phyloP scores from a whole-genome alignment of 2,113 vertebrate species.

The Mixornis gularis region DNA sequence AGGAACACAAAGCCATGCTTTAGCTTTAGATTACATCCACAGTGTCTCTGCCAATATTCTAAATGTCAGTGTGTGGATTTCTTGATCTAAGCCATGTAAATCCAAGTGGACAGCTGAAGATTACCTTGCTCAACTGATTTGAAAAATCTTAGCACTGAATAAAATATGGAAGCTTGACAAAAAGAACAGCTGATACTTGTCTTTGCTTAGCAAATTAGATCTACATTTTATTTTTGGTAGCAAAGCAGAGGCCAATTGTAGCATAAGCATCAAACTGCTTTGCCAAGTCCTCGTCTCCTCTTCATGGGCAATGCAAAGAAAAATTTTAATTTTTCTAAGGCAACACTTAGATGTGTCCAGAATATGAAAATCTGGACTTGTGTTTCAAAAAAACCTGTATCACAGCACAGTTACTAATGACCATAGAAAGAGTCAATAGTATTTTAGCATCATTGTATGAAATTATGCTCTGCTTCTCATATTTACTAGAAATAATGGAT shows the following conservation, averaged over 20 bases:
- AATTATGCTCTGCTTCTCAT: not conserved
- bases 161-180: slow-evolving; percentile 32
- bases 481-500: not conserved
- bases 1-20: not conserved
- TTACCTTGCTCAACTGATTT: slow-evolving; percentile 3
- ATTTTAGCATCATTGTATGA: not conserved
- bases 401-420: not conserved
- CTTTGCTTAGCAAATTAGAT: slow-evolving; percentile 40
- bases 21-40: not conserved
- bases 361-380: not conserved
- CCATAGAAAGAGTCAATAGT: not conserved
- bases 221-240: slow-evolving; percentile 20
- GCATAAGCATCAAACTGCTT: slow-evolving; percentile 1
- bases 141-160: slow-evolving; percentile 4
- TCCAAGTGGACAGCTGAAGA: slow-evolving; percentile 31
- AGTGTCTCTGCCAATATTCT: not conserved
- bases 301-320: not conserved
- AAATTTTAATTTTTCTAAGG: not conserved
- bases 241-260: slow-evolving; percentile 35
- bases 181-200: slow-evolving; percentile 45
- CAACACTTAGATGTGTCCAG: not conserved
- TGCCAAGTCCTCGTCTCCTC: slow-evolving; percentile 23
- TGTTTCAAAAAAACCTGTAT: not conserved
- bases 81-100: slow-evolving; percentile 21
- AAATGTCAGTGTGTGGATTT: slow-evolving; percentile 4